A percentile compares a stretch with the other conserved stretches of the same genome.
phyloP scores from a whole-genome alignment of 2,888 invertebrate genomes.

The Synanthedon tipuliformis region DNA sequence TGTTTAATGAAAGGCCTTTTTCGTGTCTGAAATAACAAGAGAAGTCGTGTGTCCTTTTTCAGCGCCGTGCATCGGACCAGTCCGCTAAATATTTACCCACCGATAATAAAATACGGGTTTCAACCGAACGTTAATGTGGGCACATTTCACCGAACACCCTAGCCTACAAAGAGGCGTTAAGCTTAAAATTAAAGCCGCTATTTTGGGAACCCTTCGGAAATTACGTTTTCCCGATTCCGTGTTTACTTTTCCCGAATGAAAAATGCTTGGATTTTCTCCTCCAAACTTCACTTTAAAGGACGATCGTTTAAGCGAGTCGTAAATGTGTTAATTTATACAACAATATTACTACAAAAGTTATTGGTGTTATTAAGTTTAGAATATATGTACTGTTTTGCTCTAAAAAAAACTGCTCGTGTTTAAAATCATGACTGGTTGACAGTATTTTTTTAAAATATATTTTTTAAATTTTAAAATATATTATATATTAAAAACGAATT shows the following conservation, averaged over 20 bases:
- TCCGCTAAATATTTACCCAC: constrained; percentile 12
- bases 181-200: constrained; percentile 13
- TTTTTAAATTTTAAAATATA: too few relatives aligned
- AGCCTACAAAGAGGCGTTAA: constrained; percentile 13
- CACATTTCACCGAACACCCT: constrained; percentile 9
- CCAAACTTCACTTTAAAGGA: background rate
- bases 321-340: background rate
- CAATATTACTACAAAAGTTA: background rate
- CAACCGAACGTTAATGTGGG: constrained; percentile 7
- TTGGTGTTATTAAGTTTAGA: background rate
- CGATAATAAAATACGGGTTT: constrained; percentile 15
- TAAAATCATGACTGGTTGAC: too few relatives aligned
- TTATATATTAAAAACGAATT: too few relatives aligned
- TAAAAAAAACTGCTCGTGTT: too few relatives aligned
- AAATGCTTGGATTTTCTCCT: background rate
- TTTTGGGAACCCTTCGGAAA: constrained; percentile 18
- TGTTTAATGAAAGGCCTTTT: too few relatives aligned
- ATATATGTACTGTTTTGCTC: too few relatives aligned
- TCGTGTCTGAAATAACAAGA: too few relatives aligned
- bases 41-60: too few relatives aligned
- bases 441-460: too few relatives aligned
- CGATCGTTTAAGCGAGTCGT: constrained; percentile 5
- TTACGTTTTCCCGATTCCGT: constrained; percentile 19
- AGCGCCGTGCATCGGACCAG: too few relatives aligned
- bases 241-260: constrained; percentile 6